These are phyloP conservation scores for Fregata magnificens DNA, from an alignment of 2,113 vertebrate genomes.

Conservation along the genomic window DNA sequence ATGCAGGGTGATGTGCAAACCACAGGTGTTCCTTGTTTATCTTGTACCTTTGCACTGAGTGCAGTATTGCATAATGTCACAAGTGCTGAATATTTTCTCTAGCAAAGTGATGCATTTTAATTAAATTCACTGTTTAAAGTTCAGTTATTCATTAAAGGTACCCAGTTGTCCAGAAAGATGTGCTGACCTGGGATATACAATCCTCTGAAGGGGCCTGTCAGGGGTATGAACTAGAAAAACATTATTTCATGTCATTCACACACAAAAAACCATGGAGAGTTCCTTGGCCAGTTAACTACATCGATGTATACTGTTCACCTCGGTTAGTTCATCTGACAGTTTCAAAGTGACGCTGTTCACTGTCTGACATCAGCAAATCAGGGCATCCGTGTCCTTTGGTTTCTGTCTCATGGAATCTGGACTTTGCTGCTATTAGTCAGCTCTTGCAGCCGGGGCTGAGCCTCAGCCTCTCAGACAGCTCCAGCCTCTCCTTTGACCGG, in stretches of 20 bases:
- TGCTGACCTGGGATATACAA: not conserved
- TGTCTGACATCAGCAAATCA: not conserved
- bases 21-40: not conserved
- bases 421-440: not conserved
- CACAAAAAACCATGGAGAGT: not conserved
- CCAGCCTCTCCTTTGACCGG: not conserved
- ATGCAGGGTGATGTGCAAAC: not conserved
- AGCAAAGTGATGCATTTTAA: not conserved
- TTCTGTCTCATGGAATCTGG: not conserved
- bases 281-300: not conserved
- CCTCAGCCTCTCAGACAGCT: not conserved
- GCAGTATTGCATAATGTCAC: not conserved
- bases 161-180: not conserved
- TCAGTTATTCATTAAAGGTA: constrained; percentile 35
- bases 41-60: not conserved
- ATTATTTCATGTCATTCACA: not conserved
- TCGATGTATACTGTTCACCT: not conserved
- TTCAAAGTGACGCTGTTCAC: not conserved
- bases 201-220: not conserved
- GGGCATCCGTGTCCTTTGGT: accelerated
- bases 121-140: constrained; percentile 5
- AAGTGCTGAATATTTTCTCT: not conserved
- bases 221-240: not conserved
- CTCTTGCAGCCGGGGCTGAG: accelerated
- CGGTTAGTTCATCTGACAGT: not conserved